These are phyloP conservation scores for Lamprologus sp. DNA, from an alignment of 2,113 vertebrate genomes.

Conservation along the genomic window DNA sequence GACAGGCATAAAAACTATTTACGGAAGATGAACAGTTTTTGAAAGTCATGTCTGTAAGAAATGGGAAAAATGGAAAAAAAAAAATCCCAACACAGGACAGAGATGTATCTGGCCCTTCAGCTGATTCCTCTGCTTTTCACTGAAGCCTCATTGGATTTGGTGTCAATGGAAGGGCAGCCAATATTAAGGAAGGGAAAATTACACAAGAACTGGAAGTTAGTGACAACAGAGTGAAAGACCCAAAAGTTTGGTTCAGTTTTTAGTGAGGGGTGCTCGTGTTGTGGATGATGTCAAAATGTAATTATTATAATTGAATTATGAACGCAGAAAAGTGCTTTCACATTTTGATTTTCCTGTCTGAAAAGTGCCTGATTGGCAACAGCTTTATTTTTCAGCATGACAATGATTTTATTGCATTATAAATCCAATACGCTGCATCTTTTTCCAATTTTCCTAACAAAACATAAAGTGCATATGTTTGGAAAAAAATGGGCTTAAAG, in stretches of 20 bases:
- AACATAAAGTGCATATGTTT: neutral
- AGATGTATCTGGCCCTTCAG: neutral
- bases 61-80: neutral
- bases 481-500: neutral
- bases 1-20: neutral
- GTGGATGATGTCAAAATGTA: neutral
- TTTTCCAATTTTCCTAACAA: neutral
- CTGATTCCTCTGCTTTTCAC: neutral
- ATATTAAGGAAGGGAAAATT: neutral
- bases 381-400: neutral
- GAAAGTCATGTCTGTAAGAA: neutral
- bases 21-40: neutral
- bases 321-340: neutral
- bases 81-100: neutral
- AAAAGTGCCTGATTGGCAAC: neutral
- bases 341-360: neutral
- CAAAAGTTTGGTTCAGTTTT: neutral
- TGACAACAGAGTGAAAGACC: neutral
- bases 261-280: neutral
- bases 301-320: neutral
- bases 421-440: neutral
- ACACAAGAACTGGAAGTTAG: neutral
- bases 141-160: neutral
- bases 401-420: neutral
- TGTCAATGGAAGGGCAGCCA: neutral